Evolutionary conservation across 2,113 vertebrate species (phyloP).

Genomic region (Hypocryptadius cinnamomeus): DNA sequence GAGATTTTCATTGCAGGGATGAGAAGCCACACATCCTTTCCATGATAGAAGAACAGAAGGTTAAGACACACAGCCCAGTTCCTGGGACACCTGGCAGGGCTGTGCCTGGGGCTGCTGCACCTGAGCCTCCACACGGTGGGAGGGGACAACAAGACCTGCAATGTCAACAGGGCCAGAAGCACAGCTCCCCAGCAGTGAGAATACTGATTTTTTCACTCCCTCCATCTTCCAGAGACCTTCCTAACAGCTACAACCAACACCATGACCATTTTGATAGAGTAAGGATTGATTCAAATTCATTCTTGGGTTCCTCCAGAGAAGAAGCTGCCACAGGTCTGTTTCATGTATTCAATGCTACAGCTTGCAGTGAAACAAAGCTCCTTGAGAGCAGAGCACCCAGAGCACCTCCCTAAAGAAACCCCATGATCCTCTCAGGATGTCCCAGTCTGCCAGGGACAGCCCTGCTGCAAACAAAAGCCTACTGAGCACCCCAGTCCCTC

Average conservation of each 20-base stretch:
- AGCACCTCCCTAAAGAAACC: neutral
- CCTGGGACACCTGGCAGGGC: neutral
- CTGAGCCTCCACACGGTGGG: fast-evolving
- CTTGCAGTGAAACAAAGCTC: neutral
- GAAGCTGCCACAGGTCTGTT: neutral
- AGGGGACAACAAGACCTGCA: neutral
- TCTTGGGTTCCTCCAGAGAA: neutral
- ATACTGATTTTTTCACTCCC: neutral
- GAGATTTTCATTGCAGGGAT: neutral
- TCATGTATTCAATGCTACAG: neutral
- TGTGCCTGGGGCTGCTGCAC: neutral
- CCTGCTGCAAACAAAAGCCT: neutral
- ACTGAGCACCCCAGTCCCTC: neutral
- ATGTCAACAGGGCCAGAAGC: neutral
- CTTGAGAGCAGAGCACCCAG: neutral
- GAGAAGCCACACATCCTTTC: neutral
- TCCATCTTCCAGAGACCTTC: neutral
- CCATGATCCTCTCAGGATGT: neutral
- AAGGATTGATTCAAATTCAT: neutral
- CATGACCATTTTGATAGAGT: neutral
- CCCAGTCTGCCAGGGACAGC: neutral
- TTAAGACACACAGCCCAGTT: neutral
- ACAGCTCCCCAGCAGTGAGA: neutral
- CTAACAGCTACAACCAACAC: neutral
- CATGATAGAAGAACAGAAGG: neutral